A percentile compares a stretch with the other conserved stretches of the same genome.
phyloP scores from a whole-genome alignment of 2,113 vertebrate species.

The Centrocercus urophasianus region DNA sequence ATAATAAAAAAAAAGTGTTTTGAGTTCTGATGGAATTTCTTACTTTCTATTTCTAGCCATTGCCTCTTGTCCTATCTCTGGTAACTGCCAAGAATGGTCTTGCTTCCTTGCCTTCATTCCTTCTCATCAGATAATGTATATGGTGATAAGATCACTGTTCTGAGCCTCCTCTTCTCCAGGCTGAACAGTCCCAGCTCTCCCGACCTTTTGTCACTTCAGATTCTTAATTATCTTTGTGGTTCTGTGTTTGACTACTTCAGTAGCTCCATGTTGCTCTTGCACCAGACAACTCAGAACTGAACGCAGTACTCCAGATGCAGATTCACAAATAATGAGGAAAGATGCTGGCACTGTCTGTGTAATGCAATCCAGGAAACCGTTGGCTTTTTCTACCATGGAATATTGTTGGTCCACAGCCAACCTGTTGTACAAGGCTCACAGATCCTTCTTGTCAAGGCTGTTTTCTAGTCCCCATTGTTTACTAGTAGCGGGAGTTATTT shows the following conservation, averaged over 20 bases:
- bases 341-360: not conserved
- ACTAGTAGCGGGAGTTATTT: not conserved
- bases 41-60: not conserved
- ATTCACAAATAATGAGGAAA: not conserved
- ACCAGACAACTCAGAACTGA: not conserved
- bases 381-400: not conserved
- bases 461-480: not conserved
- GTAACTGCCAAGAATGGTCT: not conserved
- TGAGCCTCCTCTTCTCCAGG: not conserved
- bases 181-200: not conserved
- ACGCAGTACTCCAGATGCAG: not conserved
- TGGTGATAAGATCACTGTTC: not conserved
- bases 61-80: not conserved
- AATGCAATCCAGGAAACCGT: not conserved
- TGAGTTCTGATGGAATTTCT: not conserved
- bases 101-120: not conserved
- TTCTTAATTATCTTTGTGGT: not conserved
- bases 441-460: not conserved
- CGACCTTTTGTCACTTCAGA: not conserved
- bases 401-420: not conserved
- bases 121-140: not conserved
- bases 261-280: not conserved
- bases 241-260: not conserved
- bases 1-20: not conserved
- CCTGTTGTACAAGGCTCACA: not conserved